Percentiles rank a stretch among this genome's conserved stretches.
phyloP scores from a whole-genome alignment of 2,113 vertebrate genomes.

The Microtus ochrogaster region DNA sequence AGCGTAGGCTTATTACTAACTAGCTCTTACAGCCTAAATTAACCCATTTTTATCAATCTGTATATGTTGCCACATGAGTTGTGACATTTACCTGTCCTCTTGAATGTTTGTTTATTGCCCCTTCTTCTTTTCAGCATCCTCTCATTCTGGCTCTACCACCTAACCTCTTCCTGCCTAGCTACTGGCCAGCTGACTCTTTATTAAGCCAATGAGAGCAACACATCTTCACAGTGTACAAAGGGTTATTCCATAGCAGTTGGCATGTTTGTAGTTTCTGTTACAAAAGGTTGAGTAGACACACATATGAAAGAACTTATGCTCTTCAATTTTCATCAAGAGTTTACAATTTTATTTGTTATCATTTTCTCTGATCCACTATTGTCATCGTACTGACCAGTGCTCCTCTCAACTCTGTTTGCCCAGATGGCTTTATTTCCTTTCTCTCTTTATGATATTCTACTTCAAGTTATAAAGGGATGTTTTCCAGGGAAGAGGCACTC shows the following conservation, averaged over 20 bases:
- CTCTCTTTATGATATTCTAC: not conserved
- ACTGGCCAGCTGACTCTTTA: not conserved
- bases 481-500: conserved; percentile 33
- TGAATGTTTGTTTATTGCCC: not conserved
- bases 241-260: not conserved
- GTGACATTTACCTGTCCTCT: not conserved
- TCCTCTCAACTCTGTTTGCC: not conserved
- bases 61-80: not conserved
- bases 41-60: not conserved
- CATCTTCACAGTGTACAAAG: not conserved
- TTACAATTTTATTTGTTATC: not conserved
- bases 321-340: conserved; percentile 1
- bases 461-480: not conserved
- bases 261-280: not conserved
- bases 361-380: not conserved
- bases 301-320: not conserved
- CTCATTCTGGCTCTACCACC: not conserved
- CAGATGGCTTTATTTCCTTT: not conserved
- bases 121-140: not conserved
- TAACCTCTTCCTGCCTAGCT: not conserved
- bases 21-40: too few relatives aligned
- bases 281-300: not conserved
- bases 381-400: not conserved
- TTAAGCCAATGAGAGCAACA: not conserved
- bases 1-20: too few relatives aligned